These are phyloP conservation scores for Sesia bembeciformis DNA, from an alignment of 2,888 invertebrate species.

Conservation along the genomic window DNA sequence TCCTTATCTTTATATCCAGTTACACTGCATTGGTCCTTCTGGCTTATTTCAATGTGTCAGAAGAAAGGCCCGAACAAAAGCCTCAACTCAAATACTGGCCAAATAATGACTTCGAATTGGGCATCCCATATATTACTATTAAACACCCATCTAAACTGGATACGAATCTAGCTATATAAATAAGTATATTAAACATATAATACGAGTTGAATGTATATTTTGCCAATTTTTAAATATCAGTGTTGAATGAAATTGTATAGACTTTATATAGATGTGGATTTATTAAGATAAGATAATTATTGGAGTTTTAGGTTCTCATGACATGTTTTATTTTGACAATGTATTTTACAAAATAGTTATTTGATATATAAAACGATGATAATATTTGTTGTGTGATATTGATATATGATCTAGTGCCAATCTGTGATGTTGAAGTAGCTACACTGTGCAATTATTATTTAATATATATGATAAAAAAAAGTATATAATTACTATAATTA, in stretches of 20 bases:
- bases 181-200: slow-evolving; percentile 2
- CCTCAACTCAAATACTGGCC: slow-evolving; percentile 86
- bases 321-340: no score
- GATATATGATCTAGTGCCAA: slow-evolving; percentile 26
- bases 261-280: not conserved
- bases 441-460: not conserved
- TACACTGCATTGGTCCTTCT: slow-evolving; percentile 85
- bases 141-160: slow-evolving; percentile 72
- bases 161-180: slow-evolving; percentile 61
- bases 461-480: not conserved
- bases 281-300: not conserved
- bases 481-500: no score
- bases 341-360: not conserved
- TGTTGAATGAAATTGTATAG: not conserved
- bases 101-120: slow-evolving; percentile 82
- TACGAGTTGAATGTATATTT: not conserved
- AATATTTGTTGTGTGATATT: slow-evolving; percentile 9
- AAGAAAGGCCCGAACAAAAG: slow-evolving; percentile 80
- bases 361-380: not conserved
- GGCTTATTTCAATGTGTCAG: slow-evolving; percentile 84
- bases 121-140: slow-evolving; percentile 83
- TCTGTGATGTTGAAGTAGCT: slow-evolving; percentile 41
- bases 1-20: slow-evolving; percentile 85
- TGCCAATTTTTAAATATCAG: not conserved
- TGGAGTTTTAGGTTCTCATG: not conserved